phyloP scores from a whole-genome alignment of 2,797 vertebrate species.

The Mormyrops attenuatus region DNA sequence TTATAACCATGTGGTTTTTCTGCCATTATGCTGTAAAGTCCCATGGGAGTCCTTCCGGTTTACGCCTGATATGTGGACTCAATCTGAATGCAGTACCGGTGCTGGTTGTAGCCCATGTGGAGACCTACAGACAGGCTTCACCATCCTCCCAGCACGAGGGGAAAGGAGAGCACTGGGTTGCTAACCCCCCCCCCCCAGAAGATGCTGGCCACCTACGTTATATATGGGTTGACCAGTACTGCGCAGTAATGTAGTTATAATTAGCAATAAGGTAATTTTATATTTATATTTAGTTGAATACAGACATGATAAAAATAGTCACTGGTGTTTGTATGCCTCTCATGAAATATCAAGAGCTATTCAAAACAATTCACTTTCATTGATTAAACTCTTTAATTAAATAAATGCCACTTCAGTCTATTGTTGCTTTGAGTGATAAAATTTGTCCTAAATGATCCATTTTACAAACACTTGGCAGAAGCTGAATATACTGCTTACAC shows the following conservation, averaged over 20 bases:
- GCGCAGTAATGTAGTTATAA: background rate
- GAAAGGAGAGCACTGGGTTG: background rate
- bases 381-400: background rate
- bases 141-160: background rate
- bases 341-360: background rate
- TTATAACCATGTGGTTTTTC: background rate
- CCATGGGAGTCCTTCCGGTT: background rate
- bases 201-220: background rate
- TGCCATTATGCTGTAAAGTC: background rate
- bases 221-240: background rate
- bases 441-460: background rate
- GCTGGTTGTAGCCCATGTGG: background rate
- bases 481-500: background rate
- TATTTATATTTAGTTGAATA: background rate
- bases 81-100: background rate
- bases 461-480: background rate
- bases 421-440: background rate
- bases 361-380: background rate
- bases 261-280: background rate
- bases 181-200: background rate
- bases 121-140: background rate
- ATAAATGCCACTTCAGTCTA: background rate
- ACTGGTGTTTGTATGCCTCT: background rate
- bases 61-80: background rate
- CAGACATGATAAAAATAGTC: background rate